phyloP scores from a whole-genome alignment of 30 jellyfish, hydroid and myxozoan species.

The Aurelia coerulea region DNA sequence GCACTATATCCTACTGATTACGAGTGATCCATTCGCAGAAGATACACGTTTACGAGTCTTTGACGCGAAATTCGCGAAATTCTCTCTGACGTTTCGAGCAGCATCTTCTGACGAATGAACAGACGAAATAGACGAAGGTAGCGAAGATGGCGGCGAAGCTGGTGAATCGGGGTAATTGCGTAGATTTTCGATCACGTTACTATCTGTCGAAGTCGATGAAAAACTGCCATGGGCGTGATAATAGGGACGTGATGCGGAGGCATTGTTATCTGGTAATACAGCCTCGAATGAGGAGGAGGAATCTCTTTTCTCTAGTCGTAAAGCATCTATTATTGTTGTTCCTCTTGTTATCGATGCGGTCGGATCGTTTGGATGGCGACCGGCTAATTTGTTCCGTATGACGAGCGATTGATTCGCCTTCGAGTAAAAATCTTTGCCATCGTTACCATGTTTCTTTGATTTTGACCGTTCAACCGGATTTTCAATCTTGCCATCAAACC shows the following conservation, averaged over 20 bases:
- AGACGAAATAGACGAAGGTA: constrained; percentile 69
- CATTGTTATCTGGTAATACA: neutral
- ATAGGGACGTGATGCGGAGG: constrained; percentile 8
- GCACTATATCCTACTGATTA: constrained; percentile 43
- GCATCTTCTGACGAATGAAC: constrained; percentile 69
- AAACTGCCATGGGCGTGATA: constrained; percentile 50
- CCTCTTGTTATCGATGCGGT: constrained; percentile 65
- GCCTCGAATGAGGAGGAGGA: constrained; percentile 55
- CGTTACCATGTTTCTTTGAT: neutral
- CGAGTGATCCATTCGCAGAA: constrained; percentile 54
- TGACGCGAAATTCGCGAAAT: constrained; percentile 30
- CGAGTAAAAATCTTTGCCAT: constrained; percentile 53
- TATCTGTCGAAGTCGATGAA: constrained; percentile 62
- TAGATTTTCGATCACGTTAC: constrained; percentile 47
- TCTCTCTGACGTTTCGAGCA: constrained; percentile 45
- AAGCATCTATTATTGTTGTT: constrained; percentile 69
- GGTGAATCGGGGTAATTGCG: constrained; percentile 45
- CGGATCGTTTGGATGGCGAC: constrained; percentile 22
- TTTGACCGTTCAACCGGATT: neutral
- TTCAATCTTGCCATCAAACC: constrained; percentile 14
- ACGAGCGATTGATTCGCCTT: constrained; percentile 42
- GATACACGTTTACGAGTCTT: constrained; percentile 41
- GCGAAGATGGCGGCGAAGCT: constrained; percentile 61
- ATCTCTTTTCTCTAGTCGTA: constrained; percentile 51
- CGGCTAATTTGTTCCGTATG: constrained; percentile 58